These are phyloP conservation scores for Lithobates pipiens DNA, from an alignment of 2,797 vertebrate genomes.

Conservation along the genomic window DNA sequence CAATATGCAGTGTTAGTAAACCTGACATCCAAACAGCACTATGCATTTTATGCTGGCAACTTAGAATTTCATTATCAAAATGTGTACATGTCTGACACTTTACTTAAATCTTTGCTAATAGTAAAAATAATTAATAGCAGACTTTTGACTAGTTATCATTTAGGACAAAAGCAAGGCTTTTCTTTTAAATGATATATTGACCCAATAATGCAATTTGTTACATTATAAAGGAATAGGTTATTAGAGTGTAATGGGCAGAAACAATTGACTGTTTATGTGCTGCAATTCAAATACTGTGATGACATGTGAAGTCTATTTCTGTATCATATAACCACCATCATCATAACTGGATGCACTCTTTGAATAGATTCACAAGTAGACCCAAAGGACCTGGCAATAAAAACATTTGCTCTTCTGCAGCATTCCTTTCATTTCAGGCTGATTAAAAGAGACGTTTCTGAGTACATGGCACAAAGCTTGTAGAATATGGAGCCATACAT, in stretches of 20 bases:
- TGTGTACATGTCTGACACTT: conserved; percentile 5
- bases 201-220: conserved; percentile 37
- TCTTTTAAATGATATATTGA: conserved; percentile 35
- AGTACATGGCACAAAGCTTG: conserved; percentile 40
- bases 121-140: conserved; percentile 36
- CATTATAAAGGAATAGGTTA: conserved; percentile 39
- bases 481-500: conserved; percentile 33
- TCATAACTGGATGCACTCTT: conserved; percentile 57
- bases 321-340: conserved; percentile 61
- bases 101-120: conserved; percentile 19
- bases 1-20: conserved; percentile 3
- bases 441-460: conserved; percentile 52
- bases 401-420: conserved; percentile 52
- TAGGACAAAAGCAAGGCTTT: conserved; percentile 23
- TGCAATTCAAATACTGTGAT: conserved; percentile 63
- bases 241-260: conserved; percentile 58
- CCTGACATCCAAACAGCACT: conserved; percentile 10
- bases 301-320: conserved; percentile 58
- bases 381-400: conserved; percentile 56
- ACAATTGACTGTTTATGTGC: conserved; percentile 59
- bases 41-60: conserved; percentile 18
- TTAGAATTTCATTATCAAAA: conserved; percentile 36
- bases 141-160: conserved; percentile 32
- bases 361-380: conserved; percentile 54
- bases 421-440: conserved; percentile 50